Conservation (phyloP, 2,888 invertebrate species). For the Drosophila paranaensis region DNA sequence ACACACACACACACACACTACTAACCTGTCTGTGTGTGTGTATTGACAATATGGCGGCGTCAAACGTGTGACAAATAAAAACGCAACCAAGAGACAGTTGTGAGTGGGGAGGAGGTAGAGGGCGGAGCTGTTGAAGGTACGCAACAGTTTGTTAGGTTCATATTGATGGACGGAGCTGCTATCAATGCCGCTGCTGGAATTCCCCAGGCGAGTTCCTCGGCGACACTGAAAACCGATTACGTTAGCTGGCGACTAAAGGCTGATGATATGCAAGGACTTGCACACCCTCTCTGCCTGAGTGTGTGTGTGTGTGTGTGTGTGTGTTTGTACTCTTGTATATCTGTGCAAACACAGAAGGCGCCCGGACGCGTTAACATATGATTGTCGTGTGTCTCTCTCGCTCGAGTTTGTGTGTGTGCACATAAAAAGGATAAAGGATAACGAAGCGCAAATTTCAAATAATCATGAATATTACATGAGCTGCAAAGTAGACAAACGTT, state of each 20-base stretch:
- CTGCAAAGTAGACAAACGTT: conserved; percentile 75
- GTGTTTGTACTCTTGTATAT: conserved; percentile 39
- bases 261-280: conserved; percentile 75
- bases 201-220: conserved; percentile 55
- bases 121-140: conserved; percentile 3
- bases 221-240: conserved; percentile 74
- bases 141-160: conserved; percentile 21
- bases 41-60: conserved; percentile 56
- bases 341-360: conserved; percentile 73
- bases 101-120: background rate
- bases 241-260: conserved; percentile 65
- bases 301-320: conserved; percentile 19
- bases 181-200: conserved; percentile 73
- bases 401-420: conserved; percentile 29
- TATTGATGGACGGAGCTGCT: conserved; percentile 43
- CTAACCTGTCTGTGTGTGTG: conserved; percentile 10
- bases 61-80: conserved; percentile 67
- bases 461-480: conserved; percentile 81
- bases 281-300: background rate
- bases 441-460: conserved; percentile 81
- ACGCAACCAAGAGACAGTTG: conserved; percentile 36
- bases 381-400: conserved; percentile 70
- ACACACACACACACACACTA: conserved; percentile 14
- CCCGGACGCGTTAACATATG: conserved; percentile 77
- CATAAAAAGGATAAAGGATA: conserved; percentile 76